Conservation (phyloP, 2,888 invertebrate genomes). For the Argyresthia albistria region DNA sequence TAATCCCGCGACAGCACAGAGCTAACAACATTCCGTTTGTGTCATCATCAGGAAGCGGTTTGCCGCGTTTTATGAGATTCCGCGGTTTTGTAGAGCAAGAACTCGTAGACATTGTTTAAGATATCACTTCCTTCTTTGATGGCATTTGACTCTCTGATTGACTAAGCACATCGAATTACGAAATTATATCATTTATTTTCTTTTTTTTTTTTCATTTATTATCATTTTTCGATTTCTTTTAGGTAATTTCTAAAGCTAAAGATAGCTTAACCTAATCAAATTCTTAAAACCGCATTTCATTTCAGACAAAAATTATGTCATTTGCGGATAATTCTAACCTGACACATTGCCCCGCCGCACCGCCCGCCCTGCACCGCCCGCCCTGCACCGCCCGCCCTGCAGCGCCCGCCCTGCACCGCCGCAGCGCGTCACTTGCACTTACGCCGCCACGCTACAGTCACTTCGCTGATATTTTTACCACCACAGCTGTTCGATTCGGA, state of each 20-base stretch:
- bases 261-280: no score
- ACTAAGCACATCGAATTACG: no score
- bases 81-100: background rate
- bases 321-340: conserved; percentile 25
- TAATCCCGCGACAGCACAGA: background rate
- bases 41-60: background rate
- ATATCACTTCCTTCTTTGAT: no score
- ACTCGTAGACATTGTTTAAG: no score
- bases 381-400: background rate
- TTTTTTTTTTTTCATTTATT: no score
- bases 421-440: background rate
- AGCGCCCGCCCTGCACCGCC: background rate
- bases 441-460: background rate
- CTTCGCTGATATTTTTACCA: conserved; percentile 37
- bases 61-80: background rate
- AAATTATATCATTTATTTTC: no score
- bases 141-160: no score
- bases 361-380: background rate
- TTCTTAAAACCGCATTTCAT: no score
- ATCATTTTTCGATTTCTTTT: no score
- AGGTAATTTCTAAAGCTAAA: no score
- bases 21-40: background rate
- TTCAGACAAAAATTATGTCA: no score
- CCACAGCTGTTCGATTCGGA: conserved; percentile 47
- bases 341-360: conserved; percentile 63